Evolutionary conservation across 2,797 vertebrate genomes (phyloP), one percentile per base, ranked within the genome.

Genomic region (Antrozous pallidus): DNA sequence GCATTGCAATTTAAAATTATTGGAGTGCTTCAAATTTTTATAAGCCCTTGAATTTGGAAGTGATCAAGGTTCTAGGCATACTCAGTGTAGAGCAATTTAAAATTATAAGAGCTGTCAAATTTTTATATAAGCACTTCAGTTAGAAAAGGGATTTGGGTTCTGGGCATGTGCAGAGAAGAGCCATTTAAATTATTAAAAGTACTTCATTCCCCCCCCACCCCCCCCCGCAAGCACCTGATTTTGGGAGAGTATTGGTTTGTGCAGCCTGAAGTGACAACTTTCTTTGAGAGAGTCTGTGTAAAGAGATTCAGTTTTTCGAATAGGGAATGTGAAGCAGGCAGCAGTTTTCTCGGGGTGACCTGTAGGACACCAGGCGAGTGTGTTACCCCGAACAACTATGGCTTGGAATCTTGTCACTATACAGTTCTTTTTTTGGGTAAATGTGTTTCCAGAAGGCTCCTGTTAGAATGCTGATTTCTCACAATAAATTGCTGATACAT

Each of bases 61-160:
- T 98, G 98, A 98, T 98, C 98, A 98, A 98, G 98, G 98, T 98
- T 98, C 98, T 98, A 98, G 98, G 98, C 98, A 98, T 98, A 98
- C 97, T 98, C 98, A 98, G 98, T 98, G 98, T 98, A 98, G 97
- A 98, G 98, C 98, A 98, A 98, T 98, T 98, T 98, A 98, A 98
- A 98, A 98, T 98, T 98, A 98, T 98, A 98, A 98, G 98, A 98
- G 98, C 98, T 98, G 98, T 98, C 98, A 98, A 98, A 98, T 98
- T 98, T 98, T 98, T 98, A 98, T 98, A 98, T 98, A 98, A 98
- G 98, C 98, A 98, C 98, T 98, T 98, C 98, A 98, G 98, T 98
- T 98, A 98, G 98, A 98, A 98, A 98, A 98, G 98, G 98, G 97
- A 98, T 98, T 98, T 98, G 98, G 97, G 98, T 98, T 98, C 98